Base-by-base conservation (phyloP, 2,888 invertebrate genomes). In the Heliconius aoede region DNA sequence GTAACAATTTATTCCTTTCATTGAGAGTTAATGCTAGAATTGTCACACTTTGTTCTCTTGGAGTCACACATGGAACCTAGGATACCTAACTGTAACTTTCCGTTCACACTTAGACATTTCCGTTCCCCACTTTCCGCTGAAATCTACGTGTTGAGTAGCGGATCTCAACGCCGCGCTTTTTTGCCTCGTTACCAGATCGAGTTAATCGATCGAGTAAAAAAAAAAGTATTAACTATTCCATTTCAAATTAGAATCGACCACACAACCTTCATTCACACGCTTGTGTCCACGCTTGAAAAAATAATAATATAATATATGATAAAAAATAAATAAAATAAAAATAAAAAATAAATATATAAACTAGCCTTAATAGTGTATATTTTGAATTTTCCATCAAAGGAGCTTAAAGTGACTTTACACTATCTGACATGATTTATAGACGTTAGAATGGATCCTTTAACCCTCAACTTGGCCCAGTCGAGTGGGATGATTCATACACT, bases 371-470 rank as follows among this genome's bases (percentile, higher is more conserved):
- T 26, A 26, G 58, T 26, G 58, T 60, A 60, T 13, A 60, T 26
- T 26, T 9, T 60, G 26, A 60, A 26, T 13, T 26, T 60, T 26
- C 58, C 58, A 26, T 4, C n/a, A 60, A n/a, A 13, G 13, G 13
- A 60, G 26, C 58, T 60, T 60, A 60, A 60, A 60, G 26, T 60
- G n/a, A 26, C 26, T 15, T 60, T 60, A 60, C 58, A 26, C 58
- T 60, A 24, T 60, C n/a, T 60, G 58, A 60, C 58, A 60, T 60
- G 24, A 60, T 60, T 60, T 60, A 60, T 60, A 60, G 58, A 60
- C 24, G 24, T 24, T 60, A 9, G 58, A 26, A 60, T 60, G 24
- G 58, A 26, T 9, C 58, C 5, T 5, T 60, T 60, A 60, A 60
- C 58, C 58, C 58, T 60, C 4, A 26, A 60, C 13, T 60, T 26